Conservation (phyloP, 1,140 invertebrate species). For the Drosophila ercepeae region DNA sequence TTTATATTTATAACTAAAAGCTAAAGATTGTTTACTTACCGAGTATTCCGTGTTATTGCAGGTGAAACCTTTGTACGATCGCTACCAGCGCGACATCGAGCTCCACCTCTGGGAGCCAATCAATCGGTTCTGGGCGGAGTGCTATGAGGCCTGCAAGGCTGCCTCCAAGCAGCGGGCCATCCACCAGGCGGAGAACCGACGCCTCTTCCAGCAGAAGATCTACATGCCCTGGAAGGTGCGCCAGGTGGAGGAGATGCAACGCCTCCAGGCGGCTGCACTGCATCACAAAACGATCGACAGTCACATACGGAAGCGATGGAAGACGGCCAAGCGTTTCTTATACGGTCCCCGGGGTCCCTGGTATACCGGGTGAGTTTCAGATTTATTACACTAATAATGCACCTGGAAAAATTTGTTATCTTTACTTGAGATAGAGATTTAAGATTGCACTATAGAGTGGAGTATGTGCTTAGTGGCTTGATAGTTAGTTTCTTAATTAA, state of each 20-base stretch:
- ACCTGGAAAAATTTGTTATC: constrained; percentile 6
- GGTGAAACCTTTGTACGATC: constrained; percentile 84
- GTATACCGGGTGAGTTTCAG: constrained; percentile 84
- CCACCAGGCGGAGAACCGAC: constrained; percentile 86
- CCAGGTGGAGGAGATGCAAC: constrained; percentile 85
- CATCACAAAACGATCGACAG: constrained; percentile 85
- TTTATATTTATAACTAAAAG: too few relatives aligned
- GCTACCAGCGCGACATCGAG: constrained; percentile 84
- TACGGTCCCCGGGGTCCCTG: constrained; percentile 86
- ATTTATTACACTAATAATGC: background rate
- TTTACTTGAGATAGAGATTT: too few relatives aligned
- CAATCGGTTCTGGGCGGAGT: constrained; percentile 86
- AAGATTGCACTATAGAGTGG: too few relatives aligned
- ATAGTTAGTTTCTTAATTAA: too few relatives aligned
- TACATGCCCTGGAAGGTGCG: constrained; percentile 85
- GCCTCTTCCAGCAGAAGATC: constrained; percentile 86
- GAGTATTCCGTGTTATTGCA: constrained; percentile 45
- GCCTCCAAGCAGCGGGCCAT: constrained; percentile 86
- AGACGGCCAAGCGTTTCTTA: constrained; percentile 85
- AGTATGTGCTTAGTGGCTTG: too few relatives aligned
- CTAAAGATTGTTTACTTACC: constrained; percentile 1
- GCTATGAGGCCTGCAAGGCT: constrained; percentile 86
- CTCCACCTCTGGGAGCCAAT: constrained; percentile 85
- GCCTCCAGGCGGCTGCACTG: constrained; percentile 84
- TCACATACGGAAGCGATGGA: constrained; percentile 85